A percentile compares a stretch with the other conserved stretches of the same genome.
Evolutionary conservation across 2,888 invertebrate genomes (phyloP).

Genomic region (Odontomyia ornata): DNA sequence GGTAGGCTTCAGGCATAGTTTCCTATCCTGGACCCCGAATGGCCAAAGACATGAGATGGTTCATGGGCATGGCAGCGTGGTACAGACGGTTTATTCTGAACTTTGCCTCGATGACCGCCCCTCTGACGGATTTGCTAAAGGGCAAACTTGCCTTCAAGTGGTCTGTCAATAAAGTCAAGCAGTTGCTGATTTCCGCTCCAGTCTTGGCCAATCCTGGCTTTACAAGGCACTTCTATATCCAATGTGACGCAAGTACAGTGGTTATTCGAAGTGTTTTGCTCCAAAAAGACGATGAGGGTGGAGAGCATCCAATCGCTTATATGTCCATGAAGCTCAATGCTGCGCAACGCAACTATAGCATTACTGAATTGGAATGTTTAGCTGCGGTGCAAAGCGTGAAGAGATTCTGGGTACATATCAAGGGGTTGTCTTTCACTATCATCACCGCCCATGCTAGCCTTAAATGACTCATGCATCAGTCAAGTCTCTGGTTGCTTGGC

Average conservation of each 20-base stretch:
- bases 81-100: conserved; percentile 22
- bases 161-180: conserved; percentile 41
- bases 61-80: conserved; percentile 12
- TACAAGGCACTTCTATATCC: conserved; percentile 37
- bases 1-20: not conserved
- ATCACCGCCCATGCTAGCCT: conserved; percentile 43
- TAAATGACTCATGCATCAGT: conserved; percentile 36
- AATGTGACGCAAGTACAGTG: conserved; percentile 40
- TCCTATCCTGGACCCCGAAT: conserved; percentile 8
- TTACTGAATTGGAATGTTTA: conserved; percentile 50
- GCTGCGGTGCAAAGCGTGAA: conserved; percentile 42
- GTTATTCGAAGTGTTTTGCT: conserved; percentile 45
- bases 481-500: not conserved
- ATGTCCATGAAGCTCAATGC: conserved; percentile 39
- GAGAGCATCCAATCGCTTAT: conserved; percentile 18
- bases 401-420: not conserved
- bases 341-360: conserved; percentile 44
- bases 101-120: conserved; percentile 39
- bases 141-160: conserved; percentile 29
- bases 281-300: conserved; percentile 21
- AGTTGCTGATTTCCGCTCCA: conserved; percentile 36
- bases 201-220: conserved; percentile 47
- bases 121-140: conserved; percentile 47
- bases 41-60: not conserved
- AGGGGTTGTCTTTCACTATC: conserved; percentile 39